phyloP scores from a whole-genome alignment of 1,140 invertebrate genomes.

The Tribolium madens region DNA sequence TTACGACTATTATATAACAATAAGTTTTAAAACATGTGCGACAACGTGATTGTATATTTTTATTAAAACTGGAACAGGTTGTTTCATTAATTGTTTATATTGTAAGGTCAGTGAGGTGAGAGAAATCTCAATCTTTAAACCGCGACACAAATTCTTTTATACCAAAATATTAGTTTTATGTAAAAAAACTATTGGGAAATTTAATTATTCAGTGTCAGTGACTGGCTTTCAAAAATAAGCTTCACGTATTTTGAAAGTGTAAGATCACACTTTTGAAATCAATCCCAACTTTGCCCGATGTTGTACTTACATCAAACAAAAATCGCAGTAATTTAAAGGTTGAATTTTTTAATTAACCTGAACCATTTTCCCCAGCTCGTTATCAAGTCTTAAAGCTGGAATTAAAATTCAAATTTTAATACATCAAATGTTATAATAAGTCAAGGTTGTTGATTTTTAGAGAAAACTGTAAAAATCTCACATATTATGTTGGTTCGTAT shows the following conservation, averaged over 20 bases:
- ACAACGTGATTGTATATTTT: slow-evolving; percentile 36
- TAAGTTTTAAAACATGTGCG: not conserved
- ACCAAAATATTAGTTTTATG: not conserved
- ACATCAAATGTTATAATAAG: too few species aligned
- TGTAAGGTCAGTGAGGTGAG: slow-evolving; percentile 14
- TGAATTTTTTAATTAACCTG: not conserved
- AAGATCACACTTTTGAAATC: not conserved
- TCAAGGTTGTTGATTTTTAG: too few species aligned
- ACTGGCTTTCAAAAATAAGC: not conserved
- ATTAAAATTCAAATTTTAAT: not conserved
- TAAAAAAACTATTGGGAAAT: not conserved
- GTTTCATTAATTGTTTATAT: not conserved
- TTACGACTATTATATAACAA: slow-evolving; percentile 21
- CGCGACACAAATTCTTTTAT: slow-evolving; percentile 8
- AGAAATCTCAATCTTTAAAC: slow-evolving; percentile 28
- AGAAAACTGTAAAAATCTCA: too few species aligned
- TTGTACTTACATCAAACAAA: not conserved
- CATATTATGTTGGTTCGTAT: too few species aligned
- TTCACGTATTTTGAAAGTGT: too few species aligned
- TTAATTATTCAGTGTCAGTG: not conserved
- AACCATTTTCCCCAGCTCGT: not conserved
- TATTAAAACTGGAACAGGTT: slow-evolving; percentile 23
- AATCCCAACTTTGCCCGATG: not conserved
- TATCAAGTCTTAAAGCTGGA: not conserved
- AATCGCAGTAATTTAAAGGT: not conserved